Evolutionary conservation across 2,888 invertebrate genomes (phyloP).

Genomic region (Eilema depressum): DNA sequence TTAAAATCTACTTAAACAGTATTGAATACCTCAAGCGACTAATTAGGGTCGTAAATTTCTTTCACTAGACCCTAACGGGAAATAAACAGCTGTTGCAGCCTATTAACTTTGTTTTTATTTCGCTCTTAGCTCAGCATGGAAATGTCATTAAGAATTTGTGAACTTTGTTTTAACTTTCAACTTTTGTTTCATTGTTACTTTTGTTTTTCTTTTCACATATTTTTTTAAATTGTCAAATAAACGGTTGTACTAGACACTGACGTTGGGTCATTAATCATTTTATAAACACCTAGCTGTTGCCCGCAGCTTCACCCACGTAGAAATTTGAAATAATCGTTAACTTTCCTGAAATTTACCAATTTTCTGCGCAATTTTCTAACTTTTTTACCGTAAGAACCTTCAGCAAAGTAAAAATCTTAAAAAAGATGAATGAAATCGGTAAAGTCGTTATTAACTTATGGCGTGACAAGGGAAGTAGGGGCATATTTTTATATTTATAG

Average conservation of each 20-base stretch:
- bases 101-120: conserved; percentile 22
- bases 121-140: conserved; percentile 13
- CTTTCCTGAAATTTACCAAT: background rate
- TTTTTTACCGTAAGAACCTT: too few species aligned
- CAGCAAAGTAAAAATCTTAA: too few species aligned
- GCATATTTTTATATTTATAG: too few species aligned
- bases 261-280: background rate
- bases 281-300: background rate
- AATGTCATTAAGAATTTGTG: conserved; percentile 11
- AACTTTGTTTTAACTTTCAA: conserved; percentile 9
- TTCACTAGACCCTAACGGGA: conserved; percentile 14
- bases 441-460: too few species aligned
- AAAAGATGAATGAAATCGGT: too few species aligned
- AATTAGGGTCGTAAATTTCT: conserved; percentile 17
- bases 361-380: too few species aligned
- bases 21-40: conserved; percentile 32
- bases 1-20: conserved; percentile 38
- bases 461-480: too few species aligned
- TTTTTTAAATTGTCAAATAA: background rate
- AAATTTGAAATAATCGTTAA: background rate
- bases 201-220: background rate
- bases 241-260: background rate
- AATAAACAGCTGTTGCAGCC: conserved; percentile 30
- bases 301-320: background rate
- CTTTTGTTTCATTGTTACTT: background rate